A percentile compares a stretch with the other conserved stretches of the same genome.
Evolutionary conservation across 1,140 invertebrate species (phyloP).

Genomic region (Agrypnia vestita): DNA sequence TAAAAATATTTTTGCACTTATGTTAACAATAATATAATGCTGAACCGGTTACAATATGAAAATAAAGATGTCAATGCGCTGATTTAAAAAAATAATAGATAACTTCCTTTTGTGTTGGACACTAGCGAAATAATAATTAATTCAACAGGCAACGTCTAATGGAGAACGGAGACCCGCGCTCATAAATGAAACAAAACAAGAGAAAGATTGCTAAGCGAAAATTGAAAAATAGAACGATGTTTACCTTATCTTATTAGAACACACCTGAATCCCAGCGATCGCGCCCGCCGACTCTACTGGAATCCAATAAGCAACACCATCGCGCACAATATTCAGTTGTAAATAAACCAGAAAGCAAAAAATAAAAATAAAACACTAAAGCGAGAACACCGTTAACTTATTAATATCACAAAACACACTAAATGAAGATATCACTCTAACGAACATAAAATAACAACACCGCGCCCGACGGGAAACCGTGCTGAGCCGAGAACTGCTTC

Average conservation of each 20-base stretch:
- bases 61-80: too few species aligned
- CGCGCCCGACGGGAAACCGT: conserved; percentile 26
- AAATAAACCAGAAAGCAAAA: conserved; percentile 43
- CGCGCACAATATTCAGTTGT: conserved; percentile 21
- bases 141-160: too few species aligned
- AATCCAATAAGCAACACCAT: conserved; percentile 36
- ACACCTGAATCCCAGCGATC: conserved; percentile 34
- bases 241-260: conserved; percentile 30
- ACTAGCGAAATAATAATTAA: too few species aligned
- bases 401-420: neutral
- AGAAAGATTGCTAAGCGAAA: neutral
- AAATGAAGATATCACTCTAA: conserved; percentile 24
- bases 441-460: conserved; percentile 37
- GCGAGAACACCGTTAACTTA: neutral
- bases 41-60: too few species aligned
- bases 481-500: conserved; percentile 1
- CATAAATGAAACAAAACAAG: too few species aligned
- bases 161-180: too few species aligned
- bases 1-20: too few species aligned
- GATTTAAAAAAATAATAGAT: too few species aligned
- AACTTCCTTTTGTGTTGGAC: too few species aligned
- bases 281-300: conserved; percentile 14
- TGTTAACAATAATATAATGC: too few species aligned
- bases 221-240: conserved; percentile 38
- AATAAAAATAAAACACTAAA: conserved; percentile 10